These are phyloP conservation scores for Muntiacus muntjak DNA, from an alignment of 2,113 vertebrate genomes.

Conservation along the genomic window DNA sequence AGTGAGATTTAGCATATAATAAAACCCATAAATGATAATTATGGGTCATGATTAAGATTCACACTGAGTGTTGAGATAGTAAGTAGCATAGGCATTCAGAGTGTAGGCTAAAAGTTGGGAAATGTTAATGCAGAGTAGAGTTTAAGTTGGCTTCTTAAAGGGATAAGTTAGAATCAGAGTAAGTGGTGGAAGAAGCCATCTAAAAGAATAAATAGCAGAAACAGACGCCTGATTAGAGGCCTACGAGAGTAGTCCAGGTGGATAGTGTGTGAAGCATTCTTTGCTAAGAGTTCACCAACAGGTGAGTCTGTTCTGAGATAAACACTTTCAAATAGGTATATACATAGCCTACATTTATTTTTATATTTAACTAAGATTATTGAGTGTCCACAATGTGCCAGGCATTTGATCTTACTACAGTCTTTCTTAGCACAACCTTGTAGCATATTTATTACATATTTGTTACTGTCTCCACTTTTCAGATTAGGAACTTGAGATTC, in stretches of 20 bases:
- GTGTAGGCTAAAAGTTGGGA: not conserved
- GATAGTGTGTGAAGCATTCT: not conserved
- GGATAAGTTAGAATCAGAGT: not conserved
- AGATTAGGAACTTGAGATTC: not conserved
- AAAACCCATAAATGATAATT: not conserved
- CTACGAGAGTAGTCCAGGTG: not conserved
- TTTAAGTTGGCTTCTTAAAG: not conserved
- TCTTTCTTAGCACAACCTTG: not conserved
- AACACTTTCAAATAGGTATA: not conserved
- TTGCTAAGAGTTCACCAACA: not conserved
- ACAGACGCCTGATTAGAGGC: not conserved
- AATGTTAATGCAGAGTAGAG: not conserved
- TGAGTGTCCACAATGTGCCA: not conserved
- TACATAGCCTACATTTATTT: not conserved
- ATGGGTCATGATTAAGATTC: not conserved
- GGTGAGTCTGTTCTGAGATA: not conserved
- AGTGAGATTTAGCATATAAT: not conserved
- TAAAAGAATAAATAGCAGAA: not conserved
- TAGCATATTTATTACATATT: not conserved
- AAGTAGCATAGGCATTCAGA: not conserved
- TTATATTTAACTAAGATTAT: not conserved
- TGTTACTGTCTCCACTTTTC: not conserved
- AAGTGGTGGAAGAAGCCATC: not conserved
- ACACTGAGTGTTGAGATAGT: not conserved
- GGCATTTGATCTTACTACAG: not conserved